Percentiles rank a stretch among this genome's conserved stretches.
phyloP scores from a whole-genome alignment of 1,140 invertebrate species.

The Bombyx mori region ASM3026992v2 NC_085111.1:6296001-6296500 shows the following conservation, averaged over 20 bases:
- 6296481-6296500: no score
- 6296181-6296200: not conserved
- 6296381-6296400: no score
- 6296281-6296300: slow-evolving; percentile 19
- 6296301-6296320: slow-evolving; percentile 7
- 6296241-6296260: slow-evolving; percentile 13
- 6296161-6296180: no score
- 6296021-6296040: no score
- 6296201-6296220: slow-evolving; percentile 9
- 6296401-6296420: not conserved
- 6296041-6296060: no score
- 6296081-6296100: no score
- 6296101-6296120: no score
- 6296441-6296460: not conserved
- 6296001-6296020: no score
- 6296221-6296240: slow-evolving; percentile 11
- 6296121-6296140: no score
- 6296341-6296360: slow-evolving; percentile 10
- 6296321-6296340: slow-evolving; percentile 6
- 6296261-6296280: slow-evolving; percentile 14
- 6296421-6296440: not conserved
- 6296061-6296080: no score
- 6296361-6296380: slow-evolving; percentile 14
- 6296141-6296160: no score
- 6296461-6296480: no score